phyloP scores from a whole-genome alignment of 2,113 vertebrate species.

The Phalacrocorax brasilianus region DNA sequence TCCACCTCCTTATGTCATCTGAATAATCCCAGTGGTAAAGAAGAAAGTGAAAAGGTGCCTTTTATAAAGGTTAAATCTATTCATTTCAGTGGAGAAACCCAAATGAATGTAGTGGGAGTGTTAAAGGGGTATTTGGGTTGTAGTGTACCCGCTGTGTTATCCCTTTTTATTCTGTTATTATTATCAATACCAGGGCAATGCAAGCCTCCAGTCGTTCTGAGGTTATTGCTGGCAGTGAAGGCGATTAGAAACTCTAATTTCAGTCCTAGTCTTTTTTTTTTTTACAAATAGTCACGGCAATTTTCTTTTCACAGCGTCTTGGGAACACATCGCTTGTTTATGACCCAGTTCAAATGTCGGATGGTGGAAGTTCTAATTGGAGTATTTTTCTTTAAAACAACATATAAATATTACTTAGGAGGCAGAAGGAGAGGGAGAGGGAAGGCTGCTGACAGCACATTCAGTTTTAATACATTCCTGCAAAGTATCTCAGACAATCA shows the following conservation, averaged over 20 bases:
- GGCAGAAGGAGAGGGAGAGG: neutral
- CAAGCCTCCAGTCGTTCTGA: neutral
- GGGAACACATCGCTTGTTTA: constrained; percentile 45
- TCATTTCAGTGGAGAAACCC: neutral
- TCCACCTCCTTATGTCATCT: neutral
- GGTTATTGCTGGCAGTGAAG: neutral
- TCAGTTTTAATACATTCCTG: neutral
- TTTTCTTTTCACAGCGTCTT: constrained; percentile 23
- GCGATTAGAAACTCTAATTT: constrained; percentile 29
- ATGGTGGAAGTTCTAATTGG: constrained; percentile 26
- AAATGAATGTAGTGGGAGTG: neutral
- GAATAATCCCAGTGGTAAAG: neutral
- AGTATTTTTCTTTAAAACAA: constrained; percentile 54
- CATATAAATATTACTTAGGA: constrained; percentile 28
- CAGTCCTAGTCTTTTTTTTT: neutral
- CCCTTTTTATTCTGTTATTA: neutral
- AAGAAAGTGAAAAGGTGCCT: neutral
- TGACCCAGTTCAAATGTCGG: constrained; percentile 43
- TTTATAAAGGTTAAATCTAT: neutral
- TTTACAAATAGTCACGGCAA: neutral
- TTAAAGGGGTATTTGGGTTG: neutral
- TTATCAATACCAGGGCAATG: neutral
- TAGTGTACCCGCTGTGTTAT: neutral
- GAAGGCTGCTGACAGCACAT: neutral
- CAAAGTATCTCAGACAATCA: neutral